Evolutionary conservation across 1,140 invertebrate genomes (phyloP).

Genomic region (Diachasmimorpha longicaudata): DNA sequence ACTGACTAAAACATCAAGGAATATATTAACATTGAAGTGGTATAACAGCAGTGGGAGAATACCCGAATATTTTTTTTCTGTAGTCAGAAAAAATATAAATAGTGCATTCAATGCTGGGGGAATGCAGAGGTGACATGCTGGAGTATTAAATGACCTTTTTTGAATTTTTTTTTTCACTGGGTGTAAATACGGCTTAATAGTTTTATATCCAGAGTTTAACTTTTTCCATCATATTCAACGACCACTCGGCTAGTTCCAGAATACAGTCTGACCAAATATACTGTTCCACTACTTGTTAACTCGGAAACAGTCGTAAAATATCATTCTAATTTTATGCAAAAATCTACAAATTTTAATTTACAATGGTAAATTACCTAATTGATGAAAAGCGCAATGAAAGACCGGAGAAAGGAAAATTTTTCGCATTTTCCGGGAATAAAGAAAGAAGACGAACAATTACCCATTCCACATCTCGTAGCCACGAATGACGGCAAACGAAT

Average conservation of each 20-base stretch:
- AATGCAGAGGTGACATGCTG: constrained; percentile 52
- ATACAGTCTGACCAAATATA: too few relatives aligned
- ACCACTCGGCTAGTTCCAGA: background rate
- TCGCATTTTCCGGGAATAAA: background rate
- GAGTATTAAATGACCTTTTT: constrained; percentile 34
- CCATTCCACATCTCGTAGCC: background rate
- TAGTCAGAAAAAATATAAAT: constrained; percentile 12
- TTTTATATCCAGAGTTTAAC: background rate
- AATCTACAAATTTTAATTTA: too few relatives aligned
- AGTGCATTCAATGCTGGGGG: constrained; percentile 43
- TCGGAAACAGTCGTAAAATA: too few relatives aligned
- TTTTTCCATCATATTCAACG: background rate
- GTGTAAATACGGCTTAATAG: constrained; percentile 51
- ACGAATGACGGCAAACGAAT: background rate
- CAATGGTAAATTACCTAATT: background rate
- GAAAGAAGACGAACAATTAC: background rate
- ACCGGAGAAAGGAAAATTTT: background rate
- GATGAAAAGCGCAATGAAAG: background rate
- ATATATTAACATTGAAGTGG: constrained; percentile 30
- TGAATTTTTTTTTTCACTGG: constrained; percentile 40
- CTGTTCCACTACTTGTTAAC: too few relatives aligned
- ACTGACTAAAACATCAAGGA: constrained; percentile 56
- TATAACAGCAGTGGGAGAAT: constrained; percentile 21
- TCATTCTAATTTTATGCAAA: too few relatives aligned
- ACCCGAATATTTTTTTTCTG: background rate